Evolutionary conservation across 2,888 invertebrate genomes (phyloP), one percentile per base, ranked within the genome.

Genomic region (Rhyacophila evoluta): DNA sequence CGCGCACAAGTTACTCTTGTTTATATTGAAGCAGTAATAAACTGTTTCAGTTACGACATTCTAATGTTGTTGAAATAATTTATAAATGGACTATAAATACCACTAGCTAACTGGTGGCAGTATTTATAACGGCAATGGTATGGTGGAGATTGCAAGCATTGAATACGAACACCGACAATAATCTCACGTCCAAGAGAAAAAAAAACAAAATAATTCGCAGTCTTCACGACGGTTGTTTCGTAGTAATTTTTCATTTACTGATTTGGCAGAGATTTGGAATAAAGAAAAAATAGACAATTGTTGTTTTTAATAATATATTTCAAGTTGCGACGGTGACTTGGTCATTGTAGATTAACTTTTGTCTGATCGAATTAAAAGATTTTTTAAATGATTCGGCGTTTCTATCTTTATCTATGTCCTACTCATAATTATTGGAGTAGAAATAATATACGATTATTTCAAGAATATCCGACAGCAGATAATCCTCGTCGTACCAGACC

Each of bases 31-130:
- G 27, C 78, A 70, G 74, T 78, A 74, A 78, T 78, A 78, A 78
- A 78, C 39, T 72, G 78, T 39, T 78, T 78, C 78, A n/a, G 74
- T 78, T 78, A 78, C 78, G 78, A 74, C 78, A 78, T 78, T 78
- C 70, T 78, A 74, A 78, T 55, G 55, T 55, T 74, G 78, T 78
- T 78, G 78, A 78, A 78, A 74, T 78, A 78, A 78, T 74, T 78
- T 78, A 78, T 78, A 78, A 78, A 78, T 78, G 78, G 74, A 74
- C 78, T 78, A 78, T 78, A 78, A 78, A 78, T 78, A 78, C 78
- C 12, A 15, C 33, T 11, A 73, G 77, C 55, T 55, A 71, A 68
- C 39, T 70, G 70, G 69, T 74, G 74, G 38, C 27, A n/a, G 74
- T 74, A 74, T 74, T 68, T 74, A 78, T 74, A 78, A 74, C 71